These are phyloP conservation scores for Platycnemis pennipes DNA, from an alignment of 2,888 invertebrate genomes.

Conservation along the genomic window DNA sequence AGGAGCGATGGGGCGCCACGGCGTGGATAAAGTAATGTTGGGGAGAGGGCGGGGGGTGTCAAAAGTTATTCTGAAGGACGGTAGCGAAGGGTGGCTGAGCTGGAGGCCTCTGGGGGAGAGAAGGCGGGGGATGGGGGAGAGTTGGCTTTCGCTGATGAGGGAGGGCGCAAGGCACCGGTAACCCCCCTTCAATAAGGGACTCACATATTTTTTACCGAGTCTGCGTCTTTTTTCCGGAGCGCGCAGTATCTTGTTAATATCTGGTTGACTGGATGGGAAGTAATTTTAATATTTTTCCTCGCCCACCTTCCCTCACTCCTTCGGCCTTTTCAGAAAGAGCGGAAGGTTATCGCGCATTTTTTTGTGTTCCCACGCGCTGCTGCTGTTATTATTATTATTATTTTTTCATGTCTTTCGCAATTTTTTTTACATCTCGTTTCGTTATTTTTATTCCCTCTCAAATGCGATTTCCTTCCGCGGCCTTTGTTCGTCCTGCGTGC, in stretches of 20 bases:
- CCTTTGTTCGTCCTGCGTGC: neutral
- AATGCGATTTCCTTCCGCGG: neutral
- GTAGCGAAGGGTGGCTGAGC: neutral
- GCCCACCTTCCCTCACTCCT: neutral
- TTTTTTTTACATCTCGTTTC: neutral
- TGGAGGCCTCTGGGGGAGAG: neutral
- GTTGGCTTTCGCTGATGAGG: neutral
- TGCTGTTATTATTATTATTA: too few species aligned
- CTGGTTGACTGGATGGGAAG: conserved; percentile 47
- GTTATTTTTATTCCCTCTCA: neutral
- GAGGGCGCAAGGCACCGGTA: neutral
- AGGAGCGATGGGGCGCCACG: neutral
- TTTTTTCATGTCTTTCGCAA: conserved; percentile 20
- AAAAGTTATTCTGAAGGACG: conserved; percentile 22
- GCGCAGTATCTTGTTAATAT: conserved; percentile 64
- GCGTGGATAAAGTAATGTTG: neutral
- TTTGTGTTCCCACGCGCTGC: neutral
- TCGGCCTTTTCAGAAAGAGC: neutral
- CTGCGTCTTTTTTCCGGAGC: neutral
- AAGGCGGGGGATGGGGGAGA: neutral
- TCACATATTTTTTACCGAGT: neutral
- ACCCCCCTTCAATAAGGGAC: neutral
- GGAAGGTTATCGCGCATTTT: neutral
- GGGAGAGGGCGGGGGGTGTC: neutral
- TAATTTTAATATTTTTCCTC: conserved; percentile 34